Percentiles rank a stretch among this genome's conserved stretches.
These are phyloP conservation scores for Aleiodes testaceus DNA, from an alignment of 2,888 invertebrate genomes.

Conservation along the genomic window DNA sequence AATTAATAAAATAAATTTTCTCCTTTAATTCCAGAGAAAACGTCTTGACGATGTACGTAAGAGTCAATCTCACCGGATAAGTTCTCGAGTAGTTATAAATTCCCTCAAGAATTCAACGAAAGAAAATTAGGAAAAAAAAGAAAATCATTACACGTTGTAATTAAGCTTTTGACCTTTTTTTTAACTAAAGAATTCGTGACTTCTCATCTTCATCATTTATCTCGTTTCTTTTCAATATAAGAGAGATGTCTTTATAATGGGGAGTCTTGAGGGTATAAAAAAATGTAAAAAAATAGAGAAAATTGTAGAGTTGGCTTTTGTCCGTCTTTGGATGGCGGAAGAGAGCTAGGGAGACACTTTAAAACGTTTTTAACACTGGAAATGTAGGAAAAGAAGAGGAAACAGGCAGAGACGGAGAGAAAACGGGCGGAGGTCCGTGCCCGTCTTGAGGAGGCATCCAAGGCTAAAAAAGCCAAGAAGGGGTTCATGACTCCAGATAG, in stretches of 20 bases:
- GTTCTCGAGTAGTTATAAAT: no score
- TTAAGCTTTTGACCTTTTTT: conserved; percentile 9
- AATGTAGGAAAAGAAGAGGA: conserved; percentile 94
- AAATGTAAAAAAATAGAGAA: background rate
- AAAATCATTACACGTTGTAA: background rate
- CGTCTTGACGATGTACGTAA: conserved; percentile 86
- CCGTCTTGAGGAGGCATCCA: conserved; percentile 98
- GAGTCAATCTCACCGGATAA: conserved; percentile 54
- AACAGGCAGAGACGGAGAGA: conserved; percentile 97
- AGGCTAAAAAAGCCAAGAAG: conserved; percentile 99
- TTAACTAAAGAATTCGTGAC: conserved; percentile 1
- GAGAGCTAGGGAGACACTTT: conserved; percentile 45
- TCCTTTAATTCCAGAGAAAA: conserved; percentile 80
- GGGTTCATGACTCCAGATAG: conserved; percentile 99
- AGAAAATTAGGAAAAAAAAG: background rate
- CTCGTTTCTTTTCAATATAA: conserved; percentile 29
- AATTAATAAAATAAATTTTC: conserved; percentile 48
- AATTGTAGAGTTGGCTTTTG: conserved; percentile 36
- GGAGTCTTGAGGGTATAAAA: conserved; percentile 18
- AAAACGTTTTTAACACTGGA: conserved; percentile 56
- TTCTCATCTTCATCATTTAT: conserved; percentile 17
- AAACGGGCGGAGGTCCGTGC: conserved; percentile 99
- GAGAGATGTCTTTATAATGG: conserved; percentile 28
- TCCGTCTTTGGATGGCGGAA: conserved; percentile 29
- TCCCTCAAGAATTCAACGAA: background rate